These are phyloP conservation scores for Parazoanthus atlanticus DNA, from an alignment of 92 coral and sea anemone genomes.

Conservation along the genomic window DNA sequence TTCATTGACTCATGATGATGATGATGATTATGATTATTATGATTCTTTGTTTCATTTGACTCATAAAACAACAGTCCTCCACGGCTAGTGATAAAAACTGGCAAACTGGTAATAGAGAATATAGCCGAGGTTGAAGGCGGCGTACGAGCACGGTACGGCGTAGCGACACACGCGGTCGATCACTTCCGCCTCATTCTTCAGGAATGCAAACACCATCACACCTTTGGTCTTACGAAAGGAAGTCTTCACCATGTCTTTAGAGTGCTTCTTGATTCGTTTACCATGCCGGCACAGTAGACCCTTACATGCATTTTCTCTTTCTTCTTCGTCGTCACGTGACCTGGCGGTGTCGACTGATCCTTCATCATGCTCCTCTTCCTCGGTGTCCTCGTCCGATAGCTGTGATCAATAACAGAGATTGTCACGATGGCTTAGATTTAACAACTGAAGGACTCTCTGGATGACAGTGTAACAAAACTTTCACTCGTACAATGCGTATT, in stretches of 20 bases:
- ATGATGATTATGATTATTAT: no score
- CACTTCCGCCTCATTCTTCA: constrained; percentile 27
- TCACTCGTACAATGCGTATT: no score
- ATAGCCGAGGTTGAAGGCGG: constrained; percentile 2
- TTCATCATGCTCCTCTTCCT: background rate
- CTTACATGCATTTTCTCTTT: background rate
- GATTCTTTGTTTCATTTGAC: no score
- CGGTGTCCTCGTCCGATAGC: background rate
- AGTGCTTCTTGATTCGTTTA: background rate
- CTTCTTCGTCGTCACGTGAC: background rate
- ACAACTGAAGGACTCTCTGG: background rate
- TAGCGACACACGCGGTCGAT: constrained; percentile 34
- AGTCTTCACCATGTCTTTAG: constrained; percentile 4
- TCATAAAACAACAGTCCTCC: no score
- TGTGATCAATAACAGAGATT: background rate
- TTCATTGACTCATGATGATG: no score
- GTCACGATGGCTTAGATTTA: background rate
- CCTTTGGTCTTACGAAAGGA: constrained; percentile 22
- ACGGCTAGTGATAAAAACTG: background rate
- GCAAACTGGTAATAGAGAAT: constrained; percentile 16
- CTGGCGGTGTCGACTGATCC: background rate
- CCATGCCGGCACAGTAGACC: background rate
- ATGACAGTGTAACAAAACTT: no score
- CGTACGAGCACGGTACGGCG: background rate
- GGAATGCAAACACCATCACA: constrained; percentile 29